Evolutionary conservation across 2,113 vertebrate species (phyloP), one percentile per base, ranked within the genome.

Genomic region (Malurus melanocephalus): DNA sequence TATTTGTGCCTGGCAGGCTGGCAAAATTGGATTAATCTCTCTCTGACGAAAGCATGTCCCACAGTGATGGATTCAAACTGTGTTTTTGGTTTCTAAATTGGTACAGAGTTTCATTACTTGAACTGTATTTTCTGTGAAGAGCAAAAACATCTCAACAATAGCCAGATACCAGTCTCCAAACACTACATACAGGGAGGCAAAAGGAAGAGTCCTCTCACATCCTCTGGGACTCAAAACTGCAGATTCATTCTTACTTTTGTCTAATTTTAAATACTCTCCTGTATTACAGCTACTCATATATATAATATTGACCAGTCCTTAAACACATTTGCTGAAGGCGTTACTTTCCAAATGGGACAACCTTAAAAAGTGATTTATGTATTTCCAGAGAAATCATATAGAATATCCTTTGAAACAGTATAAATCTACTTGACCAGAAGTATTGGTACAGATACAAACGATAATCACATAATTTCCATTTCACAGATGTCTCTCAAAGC

Each of bases 1-100:
- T 78, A 66, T 90, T 90, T 87, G 33, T 90, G 80, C 71, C 88
- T 81, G 81, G 87, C 62, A 85, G 92, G 46, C 57, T 79, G 53
- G 16, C 6, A 87, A 81, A 81, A 79, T 46, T 61, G 11, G 42
- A 90, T 79, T 93, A 78, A 79, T 72, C 53, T 75, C 33, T 65
- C 56, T 90, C 53, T 85, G 69, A 88, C 14, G 26, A 89, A 87
- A 89, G 38, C 16, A 35, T 51, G 16, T 69, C 51, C 28, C 33
- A 51, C 9, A 65, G 69, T 68, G 71, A 67, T 79, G 53, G 35
- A 68, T 84, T 87, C 53, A 87, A 81, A 65, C 30, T 64, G 27
- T 55, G 30, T 56, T 52, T 62, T 53, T 51, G 23, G 51, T 55
- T 78, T 86, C 43, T 75, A 81, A 92, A 86, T 86, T 68, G 64